Evolutionary conservation across 1,140 invertebrate species (phyloP).

Genomic region (Sesamia nonagrioides): DNA sequence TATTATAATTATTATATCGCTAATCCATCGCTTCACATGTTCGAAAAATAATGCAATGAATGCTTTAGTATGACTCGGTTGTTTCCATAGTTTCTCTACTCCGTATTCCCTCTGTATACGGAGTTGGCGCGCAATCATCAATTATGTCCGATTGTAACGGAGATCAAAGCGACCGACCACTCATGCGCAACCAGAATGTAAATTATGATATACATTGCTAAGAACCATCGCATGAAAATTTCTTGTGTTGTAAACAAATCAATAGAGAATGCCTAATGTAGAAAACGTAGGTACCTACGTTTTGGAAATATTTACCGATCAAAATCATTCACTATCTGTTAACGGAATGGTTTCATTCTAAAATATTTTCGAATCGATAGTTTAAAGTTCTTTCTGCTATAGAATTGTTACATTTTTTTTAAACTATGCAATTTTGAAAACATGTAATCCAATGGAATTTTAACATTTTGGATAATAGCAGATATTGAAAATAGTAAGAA

Average conservation of each 20-base stretch:
- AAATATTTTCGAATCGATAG: too few relatives aligned
- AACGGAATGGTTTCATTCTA: too few relatives aligned
- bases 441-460: too few relatives aligned
- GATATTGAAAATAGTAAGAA: too few relatives aligned
- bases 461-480: too few relatives aligned
- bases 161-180: constrained; percentile 77
- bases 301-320: not conserved
- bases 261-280: constrained; percentile 5
- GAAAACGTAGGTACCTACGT: not conserved
- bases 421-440: too few relatives aligned
- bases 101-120: constrained; percentile 53
- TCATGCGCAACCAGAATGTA: constrained; percentile 68
- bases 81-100: not conserved
- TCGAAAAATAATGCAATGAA: too few relatives aligned
- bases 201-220: constrained; percentile 67
- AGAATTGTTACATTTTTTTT: too few relatives aligned
- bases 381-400: too few relatives aligned
- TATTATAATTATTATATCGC: too few relatives aligned
- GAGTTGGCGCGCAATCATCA: constrained; percentile 73
- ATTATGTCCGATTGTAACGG: constrained; percentile 82
- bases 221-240: constrained; percentile 35
- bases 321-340: not conserved
- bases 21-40: too few relatives aligned
- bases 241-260: constrained; percentile 19
- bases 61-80: too few relatives aligned